Evolutionary conservation across 2,888 invertebrate species (phyloP), one percentile per base, ranked within the genome.

Genomic region (Panzeria rudis): DNA sequence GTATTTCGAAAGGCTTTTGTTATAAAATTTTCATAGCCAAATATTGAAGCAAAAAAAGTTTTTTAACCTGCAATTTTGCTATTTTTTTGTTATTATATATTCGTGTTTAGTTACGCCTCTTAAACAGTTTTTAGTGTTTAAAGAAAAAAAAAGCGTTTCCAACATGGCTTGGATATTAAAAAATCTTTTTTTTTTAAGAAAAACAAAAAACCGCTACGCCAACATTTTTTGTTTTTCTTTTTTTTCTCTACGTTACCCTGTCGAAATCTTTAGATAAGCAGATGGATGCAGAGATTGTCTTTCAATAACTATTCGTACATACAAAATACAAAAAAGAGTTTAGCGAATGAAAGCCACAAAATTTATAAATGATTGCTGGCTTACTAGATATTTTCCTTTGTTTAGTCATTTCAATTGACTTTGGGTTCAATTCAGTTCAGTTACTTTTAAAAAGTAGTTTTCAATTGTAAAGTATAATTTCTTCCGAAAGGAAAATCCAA

Each of bases 91-190:
- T 72, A 72, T 68, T 61, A 68, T 78, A 52, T 20, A 61, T 73
- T 83, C 83, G 83, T 83, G 83, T 54, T 83, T 73, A 66, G 78
- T 78, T 61, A 83, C 83, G 83, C 83, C 83, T 83, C 61, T 62
- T 64, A 52, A 66, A 73, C 8, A 17, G 59, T 54, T 69, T 72
- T 29, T 50, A 62, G 54, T n/a, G 47, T 69, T 69, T n/a, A 64
- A 56, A 68, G 50, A 66, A 75, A 68, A 59, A 52, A 75, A 61
- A 50, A 52, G 35, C 32, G 25, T 79, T 44, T 2, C 11, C 29
- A 73, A 50, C 56, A 17, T 80, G 66, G 59, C 80, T 80, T 72
- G n/a, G 25, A 64, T 56, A 38, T 2, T 50, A 56, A 64, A 72
- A 47, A 62, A 17, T 4, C 4, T 47, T 13, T 8, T 76, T 3